phyloP scores from a whole-genome alignment of 2,888 invertebrate genomes.

The Congeria kusceri region DNA sequence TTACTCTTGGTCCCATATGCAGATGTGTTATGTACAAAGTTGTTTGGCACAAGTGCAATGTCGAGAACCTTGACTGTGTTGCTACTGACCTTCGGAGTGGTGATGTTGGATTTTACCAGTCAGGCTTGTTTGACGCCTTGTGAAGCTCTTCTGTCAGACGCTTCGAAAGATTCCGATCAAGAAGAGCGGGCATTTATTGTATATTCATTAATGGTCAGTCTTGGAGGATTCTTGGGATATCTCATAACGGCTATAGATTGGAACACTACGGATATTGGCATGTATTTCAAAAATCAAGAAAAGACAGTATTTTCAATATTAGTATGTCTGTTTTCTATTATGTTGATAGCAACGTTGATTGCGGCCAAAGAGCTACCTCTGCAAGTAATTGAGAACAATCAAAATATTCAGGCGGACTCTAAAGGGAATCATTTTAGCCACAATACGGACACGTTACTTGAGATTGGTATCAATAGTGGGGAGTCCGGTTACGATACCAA shows the following conservation, averaged over 20 bases:
- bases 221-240: slow-evolving; percentile 97
- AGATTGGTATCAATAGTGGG: slow-evolving; percentile 36
- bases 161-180: slow-evolving; percentile 94
- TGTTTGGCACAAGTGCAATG: slow-evolving; percentile 67
- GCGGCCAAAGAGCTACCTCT: slow-evolving; percentile 95
- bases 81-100: slow-evolving; percentile 90
- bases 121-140: slow-evolving; percentile 98
- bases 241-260: slow-evolving; percentile 92
- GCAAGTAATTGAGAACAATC: slow-evolving; percentile 82
- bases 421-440: background rate
- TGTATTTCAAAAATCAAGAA: slow-evolving; percentile 93
- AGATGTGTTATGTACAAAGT: slow-evolving; percentile 70
- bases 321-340: slow-evolving; percentile 93
- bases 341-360: slow-evolving; percentile 93
- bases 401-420: background rate
- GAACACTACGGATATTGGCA: slow-evolving; percentile 90
- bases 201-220: slow-evolving; percentile 98
- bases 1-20: slow-evolving; percentile 84
- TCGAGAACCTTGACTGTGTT: slow-evolving; percentile 71
- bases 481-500: slow-evolving; percentile 82
- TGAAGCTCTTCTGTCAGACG: slow-evolving; percentile 96
- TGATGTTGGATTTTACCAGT: slow-evolving; percentile 96
- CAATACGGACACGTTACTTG: slow-evolving; percentile 18
- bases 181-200: slow-evolving; percentile 96
- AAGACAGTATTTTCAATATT: slow-evolving; percentile 96